Conservation (phyloP, 2,113 vertebrate species). For the Sphaerodactylus townsendi region DNA sequence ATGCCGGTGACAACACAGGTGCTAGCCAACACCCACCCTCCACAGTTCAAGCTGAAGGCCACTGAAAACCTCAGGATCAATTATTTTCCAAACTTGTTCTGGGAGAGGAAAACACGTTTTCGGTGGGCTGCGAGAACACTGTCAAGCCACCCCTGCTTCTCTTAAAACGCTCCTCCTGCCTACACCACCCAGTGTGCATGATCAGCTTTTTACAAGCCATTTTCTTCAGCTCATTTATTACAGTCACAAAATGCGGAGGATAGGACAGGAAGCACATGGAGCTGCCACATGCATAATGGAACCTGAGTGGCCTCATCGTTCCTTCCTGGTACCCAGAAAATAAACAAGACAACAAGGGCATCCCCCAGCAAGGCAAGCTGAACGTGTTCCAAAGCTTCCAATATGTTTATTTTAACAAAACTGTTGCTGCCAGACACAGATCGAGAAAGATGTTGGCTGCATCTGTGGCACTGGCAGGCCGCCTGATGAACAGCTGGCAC, state of each 20-base stretch:
- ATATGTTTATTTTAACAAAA: neutral
- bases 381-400: constrained; percentile 26
- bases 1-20: neutral
- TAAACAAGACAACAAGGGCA: neutral
- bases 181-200: too few relatives aligned
- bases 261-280: neutral
- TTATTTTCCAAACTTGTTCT: neutral
- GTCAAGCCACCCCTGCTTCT: too few relatives aligned
- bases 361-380: constrained; percentile 20
- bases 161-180: neutral
- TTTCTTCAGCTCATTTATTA: neutral
- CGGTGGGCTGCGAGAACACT: too few relatives aligned
- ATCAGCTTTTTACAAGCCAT: neutral
- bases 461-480: constrained; percentile 55
- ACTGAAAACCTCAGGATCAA: neutral
- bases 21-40: neutral
- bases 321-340: neutral
- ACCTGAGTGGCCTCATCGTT: neutral
- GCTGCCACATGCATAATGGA: neutral
- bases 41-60: neutral
- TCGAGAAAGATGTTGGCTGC: constrained; percentile 38
- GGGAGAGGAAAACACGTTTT: too few relatives aligned
- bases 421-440: constrained; percentile 51
- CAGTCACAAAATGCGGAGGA: too few relatives aligned
- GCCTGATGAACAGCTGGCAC: constrained; percentile 66